Percentiles rank a stretch among this genome's conserved stretches.
Conservation (phyloP, 2,797 vertebrate species). For the Tolypeutes matacus region DNA sequence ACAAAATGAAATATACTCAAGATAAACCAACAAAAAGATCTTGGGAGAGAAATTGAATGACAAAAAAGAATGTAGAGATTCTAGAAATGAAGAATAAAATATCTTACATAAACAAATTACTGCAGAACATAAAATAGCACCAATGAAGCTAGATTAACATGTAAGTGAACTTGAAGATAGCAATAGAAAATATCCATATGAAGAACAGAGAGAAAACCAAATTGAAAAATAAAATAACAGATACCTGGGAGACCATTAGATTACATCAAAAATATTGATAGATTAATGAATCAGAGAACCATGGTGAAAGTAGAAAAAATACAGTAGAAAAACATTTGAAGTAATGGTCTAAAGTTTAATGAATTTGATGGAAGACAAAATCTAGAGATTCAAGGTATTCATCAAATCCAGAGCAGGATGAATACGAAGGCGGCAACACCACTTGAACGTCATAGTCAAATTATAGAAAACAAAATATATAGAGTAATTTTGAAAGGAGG, state of each 20-base stretch:
- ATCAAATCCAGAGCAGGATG: too few relatives aligned
- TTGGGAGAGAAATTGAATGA: too few relatives aligned
- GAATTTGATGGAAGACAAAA: background rate
- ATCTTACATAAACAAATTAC: background rate
- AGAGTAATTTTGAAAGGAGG: background rate
- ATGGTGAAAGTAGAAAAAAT: background rate
- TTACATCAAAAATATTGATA: background rate
- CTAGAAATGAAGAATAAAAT: background rate
- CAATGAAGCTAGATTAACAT: background rate
- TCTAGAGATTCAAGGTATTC: background rate
- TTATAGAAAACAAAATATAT: background rate
- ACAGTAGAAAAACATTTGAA: background rate
- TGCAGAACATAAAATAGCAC: too few relatives aligned
- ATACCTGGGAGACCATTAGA: background rate
- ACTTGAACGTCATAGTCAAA: background rate
- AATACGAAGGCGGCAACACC: background rate
- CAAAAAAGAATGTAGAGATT: too few relatives aligned
- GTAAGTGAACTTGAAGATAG: background rate
- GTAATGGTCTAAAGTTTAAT: background rate
- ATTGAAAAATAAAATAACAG: background rate
- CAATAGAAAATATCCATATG: background rate
- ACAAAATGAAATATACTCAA: too few relatives aligned
- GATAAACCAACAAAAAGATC: too few relatives aligned
- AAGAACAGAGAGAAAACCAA: background rate
- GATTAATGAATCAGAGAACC: background rate